Base-by-base conservation (phyloP, 2,888 invertebrate species). In the Allacma fusca region DNA sequence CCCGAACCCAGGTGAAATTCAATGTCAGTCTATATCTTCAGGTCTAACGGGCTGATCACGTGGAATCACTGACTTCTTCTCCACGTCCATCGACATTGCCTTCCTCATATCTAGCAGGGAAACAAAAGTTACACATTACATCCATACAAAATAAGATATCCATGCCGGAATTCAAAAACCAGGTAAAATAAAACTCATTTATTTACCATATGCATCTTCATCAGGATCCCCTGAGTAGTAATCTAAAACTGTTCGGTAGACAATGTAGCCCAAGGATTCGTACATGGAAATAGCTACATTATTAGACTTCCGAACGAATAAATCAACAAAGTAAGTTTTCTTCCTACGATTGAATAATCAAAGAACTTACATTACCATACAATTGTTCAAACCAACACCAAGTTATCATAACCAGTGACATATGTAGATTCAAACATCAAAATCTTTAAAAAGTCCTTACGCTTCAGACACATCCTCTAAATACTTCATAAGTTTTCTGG, bases 221-320 rank as follows among this genome's bases (percentile, higher is more conserved):
- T 98, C 98, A 26, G 95, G 94, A 87, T 97, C 96, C 23, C 97
- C 97, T 19, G 97, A 97, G 87, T 99, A 99, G 89, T 99, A 99
- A 87, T 98, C 98, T 84, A 99, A 88, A 67, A 99, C 98, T 64
- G 95, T 94, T 78, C 99, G 89, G 87, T 98, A 99, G 0, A 98
- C 94, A 83, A 95, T 96, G 86, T 99, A 99, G 26, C 98, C 98
- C 78, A 98, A 89, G 87, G 94, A 94, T 85, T 92, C 93, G 87
- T 99, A 99, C 97, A 99, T 98, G 85, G 95, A 94, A 76, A 98
- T 97, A 0, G 99, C 99, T 65, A 97, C 95, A 87, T 93, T 92
- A 87, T 99, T 99, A 85, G 97, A 98, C 16, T 98, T 96, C 85
- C 99, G 91, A 2, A 99, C 99, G 90, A 98, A 99, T 50, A 99